Evolutionary conservation across 2,888 invertebrate genomes (phyloP).

Genomic region (Heteropelma amictum): DNA sequence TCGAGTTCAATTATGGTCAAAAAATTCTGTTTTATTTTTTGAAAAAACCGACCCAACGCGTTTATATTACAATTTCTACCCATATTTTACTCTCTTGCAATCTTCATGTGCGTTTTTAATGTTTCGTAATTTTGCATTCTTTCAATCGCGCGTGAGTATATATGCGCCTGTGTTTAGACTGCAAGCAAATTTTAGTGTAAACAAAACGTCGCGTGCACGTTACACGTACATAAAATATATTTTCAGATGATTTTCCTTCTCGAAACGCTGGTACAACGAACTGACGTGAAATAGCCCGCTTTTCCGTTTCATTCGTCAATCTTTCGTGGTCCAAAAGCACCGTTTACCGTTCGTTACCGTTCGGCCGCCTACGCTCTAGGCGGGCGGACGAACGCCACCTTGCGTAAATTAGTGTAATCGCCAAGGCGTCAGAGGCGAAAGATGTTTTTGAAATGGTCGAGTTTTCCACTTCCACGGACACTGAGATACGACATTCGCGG

Average conservation of each 20-base stretch:
- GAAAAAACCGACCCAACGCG: not conserved
- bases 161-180: slow-evolving; percentile 8
- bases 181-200: not conserved
- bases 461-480: not conserved
- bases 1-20: too few relatives aligned
- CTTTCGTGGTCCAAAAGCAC: not conserved
- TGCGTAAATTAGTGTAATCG: slow-evolving; percentile 4
- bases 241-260: too few relatives aligned
- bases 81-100: not conserved
- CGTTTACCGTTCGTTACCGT: slow-evolving; percentile 34
- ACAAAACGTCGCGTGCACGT: not conserved
- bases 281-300: not conserved
- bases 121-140: not conserved
- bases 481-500: not conserved
- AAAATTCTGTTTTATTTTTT: too few relatives aligned
- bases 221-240: too few relatives aligned
- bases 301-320: not conserved
- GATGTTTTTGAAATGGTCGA: not conserved
- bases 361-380: slow-evolving; percentile 30
- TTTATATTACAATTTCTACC: not conserved
- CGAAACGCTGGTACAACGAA: slow-evolving; percentile 8
- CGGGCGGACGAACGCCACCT: not conserved
- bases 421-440: not conserved
- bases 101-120: not conserved
- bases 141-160: not conserved